Conservation (phyloP, 2,113 vertebrate species). For the Dasyurus viverrinus region DNA sequence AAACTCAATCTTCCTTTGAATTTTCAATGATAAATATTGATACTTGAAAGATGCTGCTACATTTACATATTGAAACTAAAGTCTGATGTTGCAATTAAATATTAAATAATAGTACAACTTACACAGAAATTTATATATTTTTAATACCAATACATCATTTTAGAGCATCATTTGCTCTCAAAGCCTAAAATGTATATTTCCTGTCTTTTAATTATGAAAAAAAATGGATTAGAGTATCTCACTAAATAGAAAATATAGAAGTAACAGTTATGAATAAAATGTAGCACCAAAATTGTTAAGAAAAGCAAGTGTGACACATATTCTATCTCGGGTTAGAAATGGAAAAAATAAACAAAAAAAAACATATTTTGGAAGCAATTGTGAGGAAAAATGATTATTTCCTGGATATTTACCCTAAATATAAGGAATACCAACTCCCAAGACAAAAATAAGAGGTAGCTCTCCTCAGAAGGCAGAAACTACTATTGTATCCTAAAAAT, state of each 20-base stretch:
- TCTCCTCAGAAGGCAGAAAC: background rate
- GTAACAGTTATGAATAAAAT: constrained; percentile 32
- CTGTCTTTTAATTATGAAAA: background rate
- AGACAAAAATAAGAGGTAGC: background rate
- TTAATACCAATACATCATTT: constrained; percentile 7
- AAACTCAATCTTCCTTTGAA: constrained; percentile 60
- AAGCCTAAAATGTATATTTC: constrained; percentile 38
- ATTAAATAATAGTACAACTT: constrained; percentile 3
- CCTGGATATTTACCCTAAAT: background rate
- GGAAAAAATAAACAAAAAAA: background rate
- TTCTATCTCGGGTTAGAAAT: background rate
- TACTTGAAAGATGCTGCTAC: constrained; percentile 26
- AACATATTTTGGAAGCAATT: background rate
- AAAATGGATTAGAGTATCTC: constrained; percentile 23
- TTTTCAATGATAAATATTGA: constrained; percentile 57
- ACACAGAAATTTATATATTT: constrained; percentile 28
- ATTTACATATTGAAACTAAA: background rate
- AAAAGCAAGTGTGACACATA: constrained; percentile 16
- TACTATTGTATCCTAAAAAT: background rate
- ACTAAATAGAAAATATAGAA: constrained; percentile 48
- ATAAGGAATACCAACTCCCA: background rate
- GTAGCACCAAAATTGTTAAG: constrained; percentile 46
- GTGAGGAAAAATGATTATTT: background rate
- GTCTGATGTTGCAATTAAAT: constrained; percentile 1
- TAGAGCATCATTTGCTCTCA: background rate